phyloP scores from a whole-genome alignment of 2,888 invertebrate species.

The Cryptocheilus praepositus region DNA sequence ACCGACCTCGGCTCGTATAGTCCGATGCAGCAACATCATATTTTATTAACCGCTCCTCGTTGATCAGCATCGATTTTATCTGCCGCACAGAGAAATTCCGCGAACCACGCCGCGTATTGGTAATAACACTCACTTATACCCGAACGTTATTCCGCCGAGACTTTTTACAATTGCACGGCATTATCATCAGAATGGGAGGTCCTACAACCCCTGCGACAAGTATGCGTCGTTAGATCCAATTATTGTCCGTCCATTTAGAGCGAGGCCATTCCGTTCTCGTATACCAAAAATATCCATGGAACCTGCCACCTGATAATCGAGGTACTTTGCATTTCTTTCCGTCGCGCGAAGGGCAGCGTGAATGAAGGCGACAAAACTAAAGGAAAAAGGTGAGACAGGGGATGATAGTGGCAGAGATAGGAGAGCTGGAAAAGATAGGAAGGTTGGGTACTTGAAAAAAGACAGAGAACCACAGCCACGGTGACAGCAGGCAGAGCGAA shows the following conservation, averaged over 20 bases:
- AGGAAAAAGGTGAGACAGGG: conserved; percentile 9
- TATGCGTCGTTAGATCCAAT: conserved; percentile 46
- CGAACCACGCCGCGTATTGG: conserved; percentile 22
- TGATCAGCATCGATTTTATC: too few species aligned
- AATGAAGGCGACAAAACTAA: conserved; percentile 4
- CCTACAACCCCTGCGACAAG: conserved; percentile 14
- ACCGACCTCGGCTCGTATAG: too few species aligned
- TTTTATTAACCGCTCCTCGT: too few species aligned
- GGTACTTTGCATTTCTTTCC: conserved; percentile 45
- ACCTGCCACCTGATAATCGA: conserved; percentile 48
- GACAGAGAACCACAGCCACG: not conserved
- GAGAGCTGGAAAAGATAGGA: not conserved
- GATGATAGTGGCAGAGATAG: conserved; percentile 17
- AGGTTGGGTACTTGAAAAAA: not conserved
- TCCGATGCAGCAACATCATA: too few species aligned
- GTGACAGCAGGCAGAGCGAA: not conserved
- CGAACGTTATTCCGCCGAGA: too few species aligned
- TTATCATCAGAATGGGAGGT: conserved; percentile 35
- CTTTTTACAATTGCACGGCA: conserved; percentile 18
- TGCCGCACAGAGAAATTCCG: too few species aligned
- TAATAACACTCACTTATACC: conserved; percentile 32
- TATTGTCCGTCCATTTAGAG: conserved; percentile 25
- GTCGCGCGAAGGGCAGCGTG: not conserved
- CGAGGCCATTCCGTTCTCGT: not conserved
- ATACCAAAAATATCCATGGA: conserved; percentile 42